Evolutionary conservation across 2,113 vertebrate genomes (phyloP).

Genomic region (Uropsilus gracilis): DNA sequence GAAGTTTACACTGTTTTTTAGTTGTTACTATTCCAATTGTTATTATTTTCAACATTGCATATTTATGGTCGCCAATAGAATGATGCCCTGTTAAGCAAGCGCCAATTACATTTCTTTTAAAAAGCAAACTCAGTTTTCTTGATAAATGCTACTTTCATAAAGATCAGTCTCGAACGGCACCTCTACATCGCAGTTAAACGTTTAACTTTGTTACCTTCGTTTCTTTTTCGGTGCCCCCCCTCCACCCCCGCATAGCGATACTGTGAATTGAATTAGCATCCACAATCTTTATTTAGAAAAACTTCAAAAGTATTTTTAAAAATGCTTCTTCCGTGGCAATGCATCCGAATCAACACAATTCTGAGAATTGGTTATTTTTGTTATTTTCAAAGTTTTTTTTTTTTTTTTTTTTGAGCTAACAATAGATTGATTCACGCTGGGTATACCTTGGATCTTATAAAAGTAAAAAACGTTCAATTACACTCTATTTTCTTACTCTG

Average conservation of each 20-base stretch:
- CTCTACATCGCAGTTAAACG: background rate
- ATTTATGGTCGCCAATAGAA: background rate
- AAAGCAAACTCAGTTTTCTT: constrained; percentile 19
- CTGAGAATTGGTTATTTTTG: constrained; percentile 8
- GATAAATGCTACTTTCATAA: constrained; percentile 25
- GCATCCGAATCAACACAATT: constrained; percentile 67
- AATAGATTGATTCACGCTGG: constrained; percentile 2
- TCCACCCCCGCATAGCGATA: background rate
- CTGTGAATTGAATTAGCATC: background rate
- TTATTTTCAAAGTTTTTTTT: constrained; percentile 67
- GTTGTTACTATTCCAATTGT: constrained; percentile 82
- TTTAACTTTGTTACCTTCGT: background rate
- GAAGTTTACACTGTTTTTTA: constrained; percentile 83
- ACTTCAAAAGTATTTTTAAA: constrained; percentile 41
- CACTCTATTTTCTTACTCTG: constrained; percentile 30
- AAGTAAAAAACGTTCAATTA: constrained; percentile 64
- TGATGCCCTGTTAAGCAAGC: background rate
- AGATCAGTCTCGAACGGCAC: background rate
- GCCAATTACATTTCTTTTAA: constrained; percentile 39
- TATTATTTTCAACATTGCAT: constrained; percentile 62
- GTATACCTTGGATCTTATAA: constrained; percentile 63
- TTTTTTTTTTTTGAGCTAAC: constrained; percentile 32
- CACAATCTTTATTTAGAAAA: constrained; percentile 54
- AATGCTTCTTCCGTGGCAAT: constrained; percentile 31
- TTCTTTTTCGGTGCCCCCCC: background rate